Conservation (phyloP, 2,113 vertebrate genomes). For the Chloebia gouldiae region DNA sequence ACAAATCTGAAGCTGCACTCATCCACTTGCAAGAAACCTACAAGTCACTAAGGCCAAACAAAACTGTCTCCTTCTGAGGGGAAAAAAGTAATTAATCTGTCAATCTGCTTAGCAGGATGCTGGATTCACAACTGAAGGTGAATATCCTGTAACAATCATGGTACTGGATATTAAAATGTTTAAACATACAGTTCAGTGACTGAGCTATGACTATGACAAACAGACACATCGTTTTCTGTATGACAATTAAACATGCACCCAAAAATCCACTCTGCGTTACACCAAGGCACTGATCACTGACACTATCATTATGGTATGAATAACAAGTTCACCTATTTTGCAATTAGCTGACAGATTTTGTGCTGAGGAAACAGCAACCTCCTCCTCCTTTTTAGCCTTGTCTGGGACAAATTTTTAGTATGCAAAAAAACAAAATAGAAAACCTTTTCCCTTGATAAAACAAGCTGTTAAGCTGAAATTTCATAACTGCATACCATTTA, state of each 20-base stretch:
- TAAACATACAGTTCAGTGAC: constrained; percentile 16
- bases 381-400: background rate
- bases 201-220: constrained; percentile 38
- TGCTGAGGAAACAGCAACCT: constrained; percentile 11
- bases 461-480: constrained; percentile 47
- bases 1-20: constrained; percentile 40
- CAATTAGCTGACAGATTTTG: constrained; percentile 18
- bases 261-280: background rate
- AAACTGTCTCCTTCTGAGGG: constrained; percentile 34
- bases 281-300: background rate
- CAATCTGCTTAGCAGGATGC: constrained; percentile 39
- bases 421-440: background rate
- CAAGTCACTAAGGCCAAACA: constrained; percentile 41
- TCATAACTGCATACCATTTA: constrained; percentile 43
- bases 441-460: constrained; percentile 19
- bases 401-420: background rate
- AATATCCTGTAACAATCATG: constrained; percentile 36
- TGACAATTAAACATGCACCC: background rate
- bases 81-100: constrained; percentile 61
- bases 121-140: constrained; percentile 44
- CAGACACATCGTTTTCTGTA: constrained; percentile 33
- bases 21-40: constrained; percentile 38
- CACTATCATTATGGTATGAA: background rate
- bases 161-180: constrained; percentile 34
- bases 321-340: constrained; percentile 1